Base-by-base conservation (phyloP, 2,113 vertebrate genomes). In the Hystrix cristata region DNA sequence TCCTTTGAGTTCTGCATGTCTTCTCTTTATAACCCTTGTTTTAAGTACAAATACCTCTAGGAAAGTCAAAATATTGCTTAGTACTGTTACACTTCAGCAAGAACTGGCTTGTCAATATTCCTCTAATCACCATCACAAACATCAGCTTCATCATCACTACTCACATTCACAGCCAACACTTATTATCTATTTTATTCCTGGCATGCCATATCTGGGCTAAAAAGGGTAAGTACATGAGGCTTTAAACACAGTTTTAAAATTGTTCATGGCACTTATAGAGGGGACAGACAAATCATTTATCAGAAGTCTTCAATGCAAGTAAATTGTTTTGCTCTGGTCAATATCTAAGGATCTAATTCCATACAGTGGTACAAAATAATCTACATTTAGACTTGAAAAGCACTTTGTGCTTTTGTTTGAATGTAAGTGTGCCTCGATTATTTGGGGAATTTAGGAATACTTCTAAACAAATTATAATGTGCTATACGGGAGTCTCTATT, bases 261-360 rank as follows among this genome's bases (percentile, higher is more conserved):
- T 38, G 46, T 16, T 67, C 43, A 43, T 43, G 89, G 59, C 21
- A 71, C 25, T 74, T 53, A 69, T 11, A 79, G 43, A 23, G 48
- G 8, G 57, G 86, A 48, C 29, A 69, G 59, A 74, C 6, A 79
- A 94, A 65, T 64, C 62, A 89, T 53, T 88, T 91, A 86, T n/a
- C 46, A 84, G 89, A 84, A 48, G 64, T 92, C 74, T 80, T 83
- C 51, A 94, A 72, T 25, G 38, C 43, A 78, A 89, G 10, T 65
- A 89, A 74, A 53, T 87, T 95, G 57, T 46, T 96, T 91, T 91
- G 90, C 78, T 93, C 27, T 23, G n/a, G n/a, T 95, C 60, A 60
- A 29, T 74, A 87, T 96, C 90, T 89, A 94, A 79, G n/a, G n/a
- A 91, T 64, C 34, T 62, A 72, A 27, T 62, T 91, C 19, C 7